phyloP scores from a whole-genome alignment of 2,888 invertebrate genomes.

The Drosophila anceps region DNA sequence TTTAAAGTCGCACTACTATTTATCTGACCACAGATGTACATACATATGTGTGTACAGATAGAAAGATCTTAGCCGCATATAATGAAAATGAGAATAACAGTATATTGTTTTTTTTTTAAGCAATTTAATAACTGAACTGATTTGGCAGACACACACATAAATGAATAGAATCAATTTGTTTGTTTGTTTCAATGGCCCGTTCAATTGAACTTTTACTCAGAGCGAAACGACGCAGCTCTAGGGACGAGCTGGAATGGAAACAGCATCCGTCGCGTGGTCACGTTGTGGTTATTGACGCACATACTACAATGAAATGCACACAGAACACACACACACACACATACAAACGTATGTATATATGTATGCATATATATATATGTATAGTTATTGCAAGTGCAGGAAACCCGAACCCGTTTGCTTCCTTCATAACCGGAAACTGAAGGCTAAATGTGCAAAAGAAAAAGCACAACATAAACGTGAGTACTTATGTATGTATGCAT shows the following conservation, averaged over 20 bases:
- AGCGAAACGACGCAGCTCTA: slow-evolving; percentile 1
- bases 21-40: no score
- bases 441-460: slow-evolving; percentile 75
- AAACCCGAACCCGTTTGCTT: slow-evolving; percentile 73
- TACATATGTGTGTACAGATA: no score
- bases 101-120: background rate
- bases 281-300: slow-evolving; percentile 69
- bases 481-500: slow-evolving; percentile 14
- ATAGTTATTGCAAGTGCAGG: slow-evolving; percentile 62
- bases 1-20: no score
- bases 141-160: background rate
- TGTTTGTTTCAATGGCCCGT: slow-evolving; percentile 2
- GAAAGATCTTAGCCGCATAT: background rate
- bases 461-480: slow-evolving; percentile 55
- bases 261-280: slow-evolving; percentile 22
- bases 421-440: slow-evolving; percentile 82
- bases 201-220: slow-evolving; percentile 10
- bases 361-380: slow-evolving; percentile 8
- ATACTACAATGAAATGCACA: slow-evolving; percentile 69
- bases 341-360: background rate
- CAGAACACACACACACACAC: slow-evolving; percentile 10
- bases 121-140: background rate
- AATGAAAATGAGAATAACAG: background rate
- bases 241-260: slow-evolving; percentile 13
- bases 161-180: background rate